Conservation (phyloP, 2,797 vertebrate genomes). For the Chloroceryle inda region DNA sequence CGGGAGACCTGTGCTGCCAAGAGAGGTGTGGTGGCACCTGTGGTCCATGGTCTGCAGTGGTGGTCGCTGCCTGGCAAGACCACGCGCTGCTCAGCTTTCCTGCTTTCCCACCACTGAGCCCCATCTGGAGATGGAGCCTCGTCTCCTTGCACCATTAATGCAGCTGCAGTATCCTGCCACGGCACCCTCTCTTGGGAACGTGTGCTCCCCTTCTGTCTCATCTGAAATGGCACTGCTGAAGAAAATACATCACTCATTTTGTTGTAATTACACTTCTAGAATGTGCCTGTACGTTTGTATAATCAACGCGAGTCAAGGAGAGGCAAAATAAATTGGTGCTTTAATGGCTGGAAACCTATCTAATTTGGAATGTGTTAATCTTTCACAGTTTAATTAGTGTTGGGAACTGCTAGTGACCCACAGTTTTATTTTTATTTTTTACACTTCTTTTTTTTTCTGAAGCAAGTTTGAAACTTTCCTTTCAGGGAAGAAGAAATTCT, state of each 20-base stretch:
- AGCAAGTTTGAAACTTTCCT: not conserved
- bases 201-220: not conserved
- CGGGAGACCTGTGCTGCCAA: not conserved
- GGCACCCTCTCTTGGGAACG: not conserved
- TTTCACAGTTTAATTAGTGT: not conserved
- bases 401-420: not conserved
- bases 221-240: not conserved
- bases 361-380: not conserved
- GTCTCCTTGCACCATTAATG: not conserved
- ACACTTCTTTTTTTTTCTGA: not conserved
- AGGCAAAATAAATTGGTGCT: not conserved
- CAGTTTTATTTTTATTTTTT: not conserved
- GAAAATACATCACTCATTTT: not conserved
- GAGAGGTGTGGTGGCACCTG: not conserved
- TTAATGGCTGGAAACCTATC: not conserved
- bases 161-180: not conserved
- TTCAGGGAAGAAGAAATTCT: not conserved
- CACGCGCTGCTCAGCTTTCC: not conserved
- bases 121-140: not conserved
- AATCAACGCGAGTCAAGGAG: not conserved
- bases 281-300: not conserved
- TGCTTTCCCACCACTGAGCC: fast-evolving
- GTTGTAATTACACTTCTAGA: not conserved
- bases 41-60: not conserved
- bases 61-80: not conserved